Evolutionary conservation across 2,113 vertebrate genomes (phyloP), one percentile per base, ranked within the genome.

Genomic region (Pteropus alecto): DNA sequence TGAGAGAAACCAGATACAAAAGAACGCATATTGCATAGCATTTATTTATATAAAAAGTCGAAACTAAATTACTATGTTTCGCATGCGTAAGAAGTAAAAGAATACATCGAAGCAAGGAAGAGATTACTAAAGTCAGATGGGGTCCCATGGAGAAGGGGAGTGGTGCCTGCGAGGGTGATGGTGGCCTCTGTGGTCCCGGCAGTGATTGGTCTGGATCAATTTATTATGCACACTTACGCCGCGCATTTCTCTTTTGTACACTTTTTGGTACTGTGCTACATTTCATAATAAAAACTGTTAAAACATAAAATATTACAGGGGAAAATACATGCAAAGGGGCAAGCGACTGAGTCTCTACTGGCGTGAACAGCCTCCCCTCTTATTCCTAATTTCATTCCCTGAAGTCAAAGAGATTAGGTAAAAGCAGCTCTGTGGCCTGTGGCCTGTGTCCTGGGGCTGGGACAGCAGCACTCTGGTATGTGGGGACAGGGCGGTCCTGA

Each of bases 401-500:
- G 43, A 51, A n/a, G 33, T 18, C 46, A 33, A 88, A 71, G 26
- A 14, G 5, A 48, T 43, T 3, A 71, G 26, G 54, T 22, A 16
- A n/a, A 21, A 1, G 14, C 10, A 10, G 28, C 14, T 3, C 19
- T 38, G 30, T 33, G 6, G 1, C 8, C 13, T 63, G 7, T 21
- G 77, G 35, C 76, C 43, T 63, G 11, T 28, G 67, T 28, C 76
- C 43, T 54, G 7, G 21, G 35, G 7, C 63, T 18, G 77, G 43
- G n/a, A 26, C 24, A 21, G 35, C 5, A 63, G 28, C 4, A 2
- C 43, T 33, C 56, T 24, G 12, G 2, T 3, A n/a, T 6, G 28
- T 28, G 46, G 14, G 10, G n/a, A 41, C 26, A 63, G 14, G 35
- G 56, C 7, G 7, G 28, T 21, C 21, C 85, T 24, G 21, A 65